Conservation (phyloP, 2,888 invertebrate species). For the Netelia inedita region DNA sequence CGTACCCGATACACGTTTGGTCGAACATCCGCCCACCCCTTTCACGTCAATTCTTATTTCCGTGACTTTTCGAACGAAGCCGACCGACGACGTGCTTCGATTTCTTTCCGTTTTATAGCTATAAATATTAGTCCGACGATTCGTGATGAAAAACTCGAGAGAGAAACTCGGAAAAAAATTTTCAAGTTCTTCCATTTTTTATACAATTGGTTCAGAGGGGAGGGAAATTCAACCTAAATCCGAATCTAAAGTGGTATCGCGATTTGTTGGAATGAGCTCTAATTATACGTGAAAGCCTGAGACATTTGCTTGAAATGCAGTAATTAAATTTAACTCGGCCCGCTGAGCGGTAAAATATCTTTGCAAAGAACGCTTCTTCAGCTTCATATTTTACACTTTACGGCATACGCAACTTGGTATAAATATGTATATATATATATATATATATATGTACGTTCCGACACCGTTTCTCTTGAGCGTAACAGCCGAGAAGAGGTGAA, state of each 20-base stretch:
- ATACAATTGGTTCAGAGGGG: conserved; percentile 5
- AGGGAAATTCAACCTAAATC: background rate
- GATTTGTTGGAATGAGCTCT: background rate
- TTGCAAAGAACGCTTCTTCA: conserved; percentile 41
- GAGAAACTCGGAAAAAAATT: background rate
- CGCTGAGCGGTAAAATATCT: conserved; percentile 45
- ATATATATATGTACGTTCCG: conserved; percentile 21
- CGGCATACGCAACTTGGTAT: conserved; percentile 17
- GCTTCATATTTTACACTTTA: conserved; percentile 42
- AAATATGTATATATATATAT: conserved; percentile 7
- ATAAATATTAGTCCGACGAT: conserved; percentile 20
- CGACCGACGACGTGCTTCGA: background rate
- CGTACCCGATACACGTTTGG: conserved; percentile 62
- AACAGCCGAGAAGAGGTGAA: conserved; percentile 66
- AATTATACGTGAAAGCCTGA: conserved; percentile 41
- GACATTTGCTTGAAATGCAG: conserved; percentile 46
- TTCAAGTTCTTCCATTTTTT: background rate
- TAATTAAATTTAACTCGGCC: conserved; percentile 58
- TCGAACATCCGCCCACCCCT: conserved; percentile 64
- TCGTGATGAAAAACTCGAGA: background rate
- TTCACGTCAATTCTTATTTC: conserved; percentile 73
- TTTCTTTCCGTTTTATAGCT: conserved; percentile 35
- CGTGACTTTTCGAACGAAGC: conserved; percentile 65
- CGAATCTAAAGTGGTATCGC: conserved; percentile 1
- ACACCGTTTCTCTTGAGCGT: conserved; percentile 66